Evolutionary conservation across 2,113 vertebrate species (phyloP), one percentile per base, ranked within the genome.

Genomic region (Pseudorasbora parva): DNA sequence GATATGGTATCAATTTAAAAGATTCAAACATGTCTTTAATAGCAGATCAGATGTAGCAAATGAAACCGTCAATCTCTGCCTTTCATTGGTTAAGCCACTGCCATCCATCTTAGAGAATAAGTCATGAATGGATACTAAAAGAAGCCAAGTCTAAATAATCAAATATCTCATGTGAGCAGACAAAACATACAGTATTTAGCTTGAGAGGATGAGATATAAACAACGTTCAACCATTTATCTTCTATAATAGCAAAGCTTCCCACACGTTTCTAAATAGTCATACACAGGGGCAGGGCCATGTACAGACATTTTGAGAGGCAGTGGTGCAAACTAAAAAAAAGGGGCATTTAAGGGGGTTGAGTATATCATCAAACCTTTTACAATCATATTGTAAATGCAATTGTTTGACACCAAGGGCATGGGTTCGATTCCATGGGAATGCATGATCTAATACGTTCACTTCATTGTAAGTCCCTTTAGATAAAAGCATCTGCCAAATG

Each of bases 11-110:
- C 17, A 73, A 8, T 33, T 43, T 21, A 49, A 25, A 54, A 60
- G 66, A 49, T 79, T 78, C 57, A 72, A 71, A n/a, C n/a, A 47
- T 51, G 51, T 82, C 57, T 89, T 85, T 85, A 64, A 91, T 81
- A 60, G 74, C 14, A 83, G 87, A 80, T 88, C 71, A 87, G 76
- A 84, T 76, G 27, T 2, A 87, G 85, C 56, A 54, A 84, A 82
- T 41, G 15, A 82, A 88, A 80, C 72, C 25, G 17, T 57, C 47
- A 43, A 56, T 86, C 82, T 59, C 68, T 59, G 49, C 27, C 17
- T 75, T 57, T 73, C 64, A 27, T 78, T 27, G 12, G 2, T 17
- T 27, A 45, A 66, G 82, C 33, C 81, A 57, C n/a, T 56, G 41
- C 10, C 51, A 59, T 37, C 30, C 43, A 57, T 64, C 56, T 83